phyloP scores from a whole-genome alignment of 1,140 invertebrate species.

The Leptopilina boulardi region DNA sequence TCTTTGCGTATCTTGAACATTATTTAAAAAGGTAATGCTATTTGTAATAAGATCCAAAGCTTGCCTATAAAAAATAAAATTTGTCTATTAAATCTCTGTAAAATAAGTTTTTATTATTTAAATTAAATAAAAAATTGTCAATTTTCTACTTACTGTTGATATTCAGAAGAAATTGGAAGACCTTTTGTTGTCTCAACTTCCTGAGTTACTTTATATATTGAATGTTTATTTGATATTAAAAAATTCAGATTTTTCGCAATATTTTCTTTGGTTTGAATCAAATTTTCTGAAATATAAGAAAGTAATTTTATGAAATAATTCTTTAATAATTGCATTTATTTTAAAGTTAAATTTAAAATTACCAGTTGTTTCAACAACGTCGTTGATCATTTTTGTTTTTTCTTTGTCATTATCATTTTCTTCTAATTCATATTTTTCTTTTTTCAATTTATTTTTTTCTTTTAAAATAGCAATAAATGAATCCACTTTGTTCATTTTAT shows the following conservation, averaged over 20 bases:
- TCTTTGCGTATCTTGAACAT: constrained; percentile 40
- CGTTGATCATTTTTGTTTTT: constrained; percentile 41
- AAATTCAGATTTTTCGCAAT: constrained; percentile 52
- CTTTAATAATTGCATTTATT: constrained; percentile 36
- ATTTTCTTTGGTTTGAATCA: constrained; percentile 49
- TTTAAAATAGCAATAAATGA: constrained; percentile 40
- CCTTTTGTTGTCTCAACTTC: constrained; percentile 46
- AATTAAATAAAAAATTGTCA: neutral
- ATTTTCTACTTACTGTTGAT: constrained; percentile 48
- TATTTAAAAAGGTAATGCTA: constrained; percentile 52
- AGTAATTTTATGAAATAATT: neutral
- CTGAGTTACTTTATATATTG: constrained; percentile 54
- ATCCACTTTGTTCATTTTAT: constrained; percentile 13
- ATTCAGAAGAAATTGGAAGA: constrained; percentile 58
- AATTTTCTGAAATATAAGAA: neutral
- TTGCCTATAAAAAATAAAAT: constrained; percentile 48
- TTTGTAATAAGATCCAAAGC: constrained; percentile 51
- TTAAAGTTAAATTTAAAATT: constrained; percentile 8
- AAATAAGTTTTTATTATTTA: neutral
- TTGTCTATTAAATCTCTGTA: neutral
- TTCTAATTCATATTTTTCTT: constrained; percentile 36
- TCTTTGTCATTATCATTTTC: constrained; percentile 35
- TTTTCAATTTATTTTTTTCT: constrained; percentile 31
- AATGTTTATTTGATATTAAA: constrained; percentile 52
- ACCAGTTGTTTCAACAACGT: constrained; percentile 41